These are phyloP conservation scores for Hoplias malabaricus DNA, from an alignment of 2,113 vertebrate species.

Conservation along the genomic window DNA sequence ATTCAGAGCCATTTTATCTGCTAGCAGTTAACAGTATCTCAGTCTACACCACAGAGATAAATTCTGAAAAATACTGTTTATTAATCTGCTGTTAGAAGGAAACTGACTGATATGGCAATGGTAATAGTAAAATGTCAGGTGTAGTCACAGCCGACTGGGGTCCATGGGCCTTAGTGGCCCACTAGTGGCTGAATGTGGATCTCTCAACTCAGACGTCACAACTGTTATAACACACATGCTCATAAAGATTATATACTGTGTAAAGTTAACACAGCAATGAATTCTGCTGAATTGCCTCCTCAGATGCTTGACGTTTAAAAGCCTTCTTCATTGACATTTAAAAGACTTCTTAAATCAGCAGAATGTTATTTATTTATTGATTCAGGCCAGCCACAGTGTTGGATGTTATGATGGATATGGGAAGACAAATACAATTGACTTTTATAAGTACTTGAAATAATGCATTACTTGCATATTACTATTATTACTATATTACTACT, in stretches of 20 bases:
- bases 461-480: background rate
- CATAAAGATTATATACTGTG: background rate
- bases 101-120: too few species aligned
- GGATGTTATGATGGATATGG: background rate
- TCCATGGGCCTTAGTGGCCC: background rate
- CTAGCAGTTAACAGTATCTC: too few species aligned
- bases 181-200: conserved; percentile 31
- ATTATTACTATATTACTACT: background rate
- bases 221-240: background rate
- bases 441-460: background rate
- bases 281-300: background rate
- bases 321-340: background rate
- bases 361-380: background rate
- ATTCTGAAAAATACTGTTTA: too few species aligned
- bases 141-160: background rate
- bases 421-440: background rate
- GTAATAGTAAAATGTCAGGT: background rate
- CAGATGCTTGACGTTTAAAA: conserved; percentile 11
- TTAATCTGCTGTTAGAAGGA: too few species aligned
- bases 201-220: background rate
- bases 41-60: too few species aligned
- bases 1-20: too few species aligned
- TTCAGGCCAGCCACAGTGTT: background rate
- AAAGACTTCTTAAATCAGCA: too few species aligned
- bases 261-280: conserved; percentile 10